phyloP scores from a whole-genome alignment of 2,888 invertebrate species.

The Acheta domesticus region DNA sequence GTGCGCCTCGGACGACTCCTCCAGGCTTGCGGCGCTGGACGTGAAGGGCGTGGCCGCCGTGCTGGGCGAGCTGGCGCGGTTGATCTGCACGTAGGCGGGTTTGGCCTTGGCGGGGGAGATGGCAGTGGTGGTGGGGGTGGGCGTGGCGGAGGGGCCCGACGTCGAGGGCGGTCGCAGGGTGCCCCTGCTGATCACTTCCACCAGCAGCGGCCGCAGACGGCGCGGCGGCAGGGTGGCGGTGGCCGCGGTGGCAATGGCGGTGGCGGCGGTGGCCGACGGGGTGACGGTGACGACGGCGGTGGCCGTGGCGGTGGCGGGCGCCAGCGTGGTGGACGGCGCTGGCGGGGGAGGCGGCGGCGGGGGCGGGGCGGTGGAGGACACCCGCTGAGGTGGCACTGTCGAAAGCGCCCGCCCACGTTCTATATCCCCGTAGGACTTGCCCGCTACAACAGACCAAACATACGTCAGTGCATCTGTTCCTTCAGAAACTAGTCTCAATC shows the following conservation, averaged over 20 bases:
- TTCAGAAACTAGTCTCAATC: too few species aligned
- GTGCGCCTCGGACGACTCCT: background rate
- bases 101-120: background rate
- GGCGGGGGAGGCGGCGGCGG: constrained; percentile 4
- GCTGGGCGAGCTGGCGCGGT: too few species aligned
- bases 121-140: background rate
- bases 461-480: too few species aligned
- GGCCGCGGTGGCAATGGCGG: background rate
- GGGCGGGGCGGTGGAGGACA: background rate
- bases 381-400: background rate
- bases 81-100: too few species aligned
- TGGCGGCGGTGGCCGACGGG: constrained; percentile 1
- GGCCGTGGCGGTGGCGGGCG: background rate
- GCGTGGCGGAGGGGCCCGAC: background rate
- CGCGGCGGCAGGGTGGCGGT: background rate
- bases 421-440: too few species aligned
- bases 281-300: background rate
- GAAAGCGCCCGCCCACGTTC: background rate
- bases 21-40: background rate
- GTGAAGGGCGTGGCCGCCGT: constrained; percentile 4
- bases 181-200: background rate
- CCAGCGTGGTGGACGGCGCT: background rate
- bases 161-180: background rate
- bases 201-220: background rate
- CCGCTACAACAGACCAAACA: too few species aligned